A percentile compares a stretch with the other conserved stretches of the same genome.
Conservation (phyloP, 1,140 invertebrate species). For the Neodiprion lecontei region DNA sequence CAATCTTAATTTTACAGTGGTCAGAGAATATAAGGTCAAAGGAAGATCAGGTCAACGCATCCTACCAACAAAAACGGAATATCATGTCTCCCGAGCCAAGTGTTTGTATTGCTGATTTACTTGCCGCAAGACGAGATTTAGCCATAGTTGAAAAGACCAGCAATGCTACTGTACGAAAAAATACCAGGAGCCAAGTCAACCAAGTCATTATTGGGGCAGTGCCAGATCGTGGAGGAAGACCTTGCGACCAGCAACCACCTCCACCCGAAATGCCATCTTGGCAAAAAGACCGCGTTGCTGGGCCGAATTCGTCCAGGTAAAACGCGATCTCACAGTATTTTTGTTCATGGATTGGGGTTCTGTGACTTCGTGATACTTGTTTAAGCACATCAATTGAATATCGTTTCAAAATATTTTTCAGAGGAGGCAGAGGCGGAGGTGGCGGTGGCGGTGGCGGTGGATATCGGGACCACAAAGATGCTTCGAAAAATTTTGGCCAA, state of each 20-base stretch:
- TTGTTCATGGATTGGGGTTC: slow-evolving; percentile 22
- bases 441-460: slow-evolving; percentile 39
- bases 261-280: slow-evolving; percentile 96
- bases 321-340: slow-evolving; percentile 16
- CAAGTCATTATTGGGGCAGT: slow-evolving; percentile 84
- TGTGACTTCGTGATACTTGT: slow-evolving; percentile 10
- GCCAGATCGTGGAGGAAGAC: slow-evolving; percentile 88
- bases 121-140: slow-evolving; percentile 83
- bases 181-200: slow-evolving; percentile 82
- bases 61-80: slow-evolving; percentile 74
- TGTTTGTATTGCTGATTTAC: slow-evolving; percentile 74
- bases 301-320: slow-evolving; percentile 36
- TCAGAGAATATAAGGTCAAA: slow-evolving; percentile 80
- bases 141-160: slow-evolving; percentile 89
- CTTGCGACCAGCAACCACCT: slow-evolving; percentile 87
- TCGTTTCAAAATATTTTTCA: slow-evolving; percentile 18
- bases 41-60: slow-evolving; percentile 74
- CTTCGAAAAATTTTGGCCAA: slow-evolving; percentile 41
- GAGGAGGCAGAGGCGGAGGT: slow-evolving; percentile 37
- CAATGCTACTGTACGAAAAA: slow-evolving; percentile 77
- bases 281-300: slow-evolving; percentile 69
- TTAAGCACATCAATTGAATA: slow-evolving; percentile 16
- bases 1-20: slow-evolving; percentile 69
- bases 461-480: slow-evolving; percentile 43
- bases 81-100: slow-evolving; percentile 68